Evolutionary conservation across 2,113 vertebrate genomes (phyloP), one percentile per base, ranked within the genome.

Genomic region (Leptobrachium leishanense): DNA sequence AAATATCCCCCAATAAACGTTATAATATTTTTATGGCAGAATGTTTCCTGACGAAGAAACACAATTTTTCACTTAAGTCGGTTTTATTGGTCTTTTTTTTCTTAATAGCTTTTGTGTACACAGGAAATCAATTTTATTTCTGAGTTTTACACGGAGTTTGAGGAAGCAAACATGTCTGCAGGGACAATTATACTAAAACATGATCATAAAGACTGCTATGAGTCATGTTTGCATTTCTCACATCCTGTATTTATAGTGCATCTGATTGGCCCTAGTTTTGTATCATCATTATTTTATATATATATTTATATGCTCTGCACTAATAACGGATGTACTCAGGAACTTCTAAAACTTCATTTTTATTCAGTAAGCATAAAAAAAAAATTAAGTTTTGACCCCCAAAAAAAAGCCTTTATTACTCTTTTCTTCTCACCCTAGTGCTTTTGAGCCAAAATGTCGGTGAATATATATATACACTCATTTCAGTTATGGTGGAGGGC

Each of bases 121-220:
- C 77, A 80, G 77, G 71, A 80, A 80, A 80, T 78, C 68, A 65
- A 78, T 74, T 74, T 74, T 53, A 74, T 40, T 55, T 68, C 71
- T 2, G 39, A 68, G 8, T 80, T 80, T 79, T 59, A 74, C 40
- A 73, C n/a, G 43, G 63, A 50, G 65, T 42, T 66, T 41, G 44
- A 66, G 77, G 70, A 79, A 73, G 70, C 63, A 10, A 67, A 50
- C 43, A 74, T 74, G 77, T 55, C 77, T 74, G 77, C 63, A 66
- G 77, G 77, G 77, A 31, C 72, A 77, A 70, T 44, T 39, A 69
- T 50, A 20, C 43, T 46, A 10, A 72, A 73, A 43, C 50, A 6
- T 63, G 46, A 31, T 13, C 59, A 54, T 72, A 62, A 79, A 55
- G 42, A 2, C n/a, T 44, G 39, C 39, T 72, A 54, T 72, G 69